These are phyloP conservation scores for Drosophila percnosoma DNA, from an alignment of 2,888 invertebrate genomes.

Conservation along the genomic window DNA sequence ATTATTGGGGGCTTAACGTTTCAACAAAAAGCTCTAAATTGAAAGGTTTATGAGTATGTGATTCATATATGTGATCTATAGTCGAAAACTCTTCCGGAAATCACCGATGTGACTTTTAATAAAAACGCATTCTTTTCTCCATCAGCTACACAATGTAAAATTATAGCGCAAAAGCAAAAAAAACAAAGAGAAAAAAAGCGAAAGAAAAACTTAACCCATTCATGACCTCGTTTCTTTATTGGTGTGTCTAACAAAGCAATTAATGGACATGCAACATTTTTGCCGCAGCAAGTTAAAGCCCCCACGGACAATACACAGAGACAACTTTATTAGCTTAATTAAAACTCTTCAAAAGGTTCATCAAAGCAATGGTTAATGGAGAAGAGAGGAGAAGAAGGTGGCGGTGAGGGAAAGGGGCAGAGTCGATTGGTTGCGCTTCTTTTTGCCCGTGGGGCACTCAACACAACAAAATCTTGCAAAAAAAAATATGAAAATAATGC, in stretches of 20 bases:
- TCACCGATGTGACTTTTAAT: background rate
- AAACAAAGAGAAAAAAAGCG: background rate
- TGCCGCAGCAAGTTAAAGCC: conserved; percentile 12
- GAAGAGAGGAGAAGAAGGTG: too few species aligned
- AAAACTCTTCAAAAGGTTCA: conserved; percentile 78
- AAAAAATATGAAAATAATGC: conserved; percentile 53
- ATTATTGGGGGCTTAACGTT: background rate
- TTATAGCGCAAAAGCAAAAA: background rate
- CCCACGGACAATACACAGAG: conserved; percentile 36
- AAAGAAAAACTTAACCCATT: conserved; percentile 46
- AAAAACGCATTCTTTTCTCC: background rate
- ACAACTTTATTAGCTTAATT: conserved; percentile 78
- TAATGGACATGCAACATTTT: conserved; percentile 67
- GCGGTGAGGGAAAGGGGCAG: background rate
- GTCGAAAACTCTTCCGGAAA: background rate
- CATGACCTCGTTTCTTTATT: conserved; percentile 62
- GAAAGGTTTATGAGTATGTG: background rate
- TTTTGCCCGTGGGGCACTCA: conserved; percentile 29
- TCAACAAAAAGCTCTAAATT: background rate
- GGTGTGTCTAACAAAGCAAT: conserved; percentile 74
- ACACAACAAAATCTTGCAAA: conserved; percentile 34
- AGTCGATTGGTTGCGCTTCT: conserved; percentile 70
- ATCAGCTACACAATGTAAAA: conserved; percentile 1
- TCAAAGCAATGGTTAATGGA: conserved; percentile 44
- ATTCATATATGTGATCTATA: background rate